A percentile compares a stretch with the other conserved stretches of the same genome.
Conservation (phyloP, 37 sponge, comb jelly and placozoan species). For the Petrosia ficiformis region DNA sequence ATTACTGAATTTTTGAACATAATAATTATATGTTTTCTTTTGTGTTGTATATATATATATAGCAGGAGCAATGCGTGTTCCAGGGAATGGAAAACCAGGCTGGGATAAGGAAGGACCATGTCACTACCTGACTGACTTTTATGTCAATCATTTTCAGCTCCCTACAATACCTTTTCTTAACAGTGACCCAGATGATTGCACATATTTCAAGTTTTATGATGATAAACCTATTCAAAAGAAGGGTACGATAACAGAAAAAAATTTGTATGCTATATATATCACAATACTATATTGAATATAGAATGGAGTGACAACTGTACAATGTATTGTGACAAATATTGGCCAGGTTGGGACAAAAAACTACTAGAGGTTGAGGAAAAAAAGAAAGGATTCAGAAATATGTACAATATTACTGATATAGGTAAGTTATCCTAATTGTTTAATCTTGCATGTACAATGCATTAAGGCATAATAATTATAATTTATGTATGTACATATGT, state of each 20-base stretch:
- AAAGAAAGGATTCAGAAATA: too few relatives aligned
- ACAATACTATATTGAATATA: not conserved
- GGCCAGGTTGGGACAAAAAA: constrained; percentile 51
- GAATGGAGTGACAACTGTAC: constrained; percentile 27
- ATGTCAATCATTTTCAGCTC: constrained; percentile 22
- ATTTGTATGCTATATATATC: too few relatives aligned
- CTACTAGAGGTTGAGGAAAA: not conserved
- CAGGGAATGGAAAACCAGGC: constrained; percentile 3
- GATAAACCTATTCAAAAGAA: not conserved
- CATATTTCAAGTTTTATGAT: constrained; percentile 16
- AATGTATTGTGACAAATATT: constrained; percentile 14
- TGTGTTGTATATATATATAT: too few relatives aligned
- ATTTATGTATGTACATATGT: too few relatives aligned
- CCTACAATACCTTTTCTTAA: constrained; percentile 13
- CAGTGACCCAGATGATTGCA: not conserved
- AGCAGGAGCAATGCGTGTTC: constrained; percentile 56
- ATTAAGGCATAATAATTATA: too few relatives aligned
- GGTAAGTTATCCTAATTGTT: constrained; percentile 17
- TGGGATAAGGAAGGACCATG: too few relatives aligned
- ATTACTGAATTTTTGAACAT: too few relatives aligned
- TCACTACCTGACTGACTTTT: constrained; percentile 39
- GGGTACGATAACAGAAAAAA: not conserved
- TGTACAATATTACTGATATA: constrained; percentile 9
- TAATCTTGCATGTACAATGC: too few relatives aligned
- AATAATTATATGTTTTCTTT: too few relatives aligned